These are phyloP conservation scores for Phainopepla nitens DNA, from an alignment of 2,113 vertebrate genomes.

Conservation along the genomic window DNA sequence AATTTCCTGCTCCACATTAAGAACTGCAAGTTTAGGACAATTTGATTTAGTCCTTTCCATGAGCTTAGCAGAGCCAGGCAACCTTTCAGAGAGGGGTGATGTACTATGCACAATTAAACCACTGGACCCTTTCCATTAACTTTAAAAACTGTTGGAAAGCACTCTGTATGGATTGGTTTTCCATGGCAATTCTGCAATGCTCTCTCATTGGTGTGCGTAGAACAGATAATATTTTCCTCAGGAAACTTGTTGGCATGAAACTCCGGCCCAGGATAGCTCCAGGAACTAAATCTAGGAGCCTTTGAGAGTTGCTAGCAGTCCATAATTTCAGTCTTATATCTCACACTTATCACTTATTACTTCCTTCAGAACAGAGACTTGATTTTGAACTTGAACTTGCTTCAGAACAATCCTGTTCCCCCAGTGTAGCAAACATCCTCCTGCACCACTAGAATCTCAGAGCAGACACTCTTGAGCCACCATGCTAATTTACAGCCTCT, in stretches of 20 bases:
- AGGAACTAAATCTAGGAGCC: conserved; percentile 13
- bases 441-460: neutral
- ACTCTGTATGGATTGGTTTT: neutral
- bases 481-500: neutral
- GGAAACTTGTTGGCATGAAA: conserved; percentile 28
- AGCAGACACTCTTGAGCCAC: neutral
- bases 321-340: conserved; percentile 1
- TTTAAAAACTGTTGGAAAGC: neutral
- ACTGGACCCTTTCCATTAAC: conserved; percentile 6
- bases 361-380: conserved; percentile 18
- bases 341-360: conserved; percentile 17
- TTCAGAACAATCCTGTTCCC: neutral
- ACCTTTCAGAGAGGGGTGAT: neutral
- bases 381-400: neutral
- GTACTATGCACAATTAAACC: neutral
- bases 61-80: neutral
- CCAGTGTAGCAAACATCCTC: neutral
- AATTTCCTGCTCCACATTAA: neutral
- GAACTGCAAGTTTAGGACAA: neutral
- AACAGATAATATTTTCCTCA: conserved; percentile 24
- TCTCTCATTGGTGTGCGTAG: neutral
- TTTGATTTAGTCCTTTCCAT: neutral
- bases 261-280: neutral
- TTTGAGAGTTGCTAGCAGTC: conserved; percentile 2
- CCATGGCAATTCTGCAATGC: neutral